phyloP scores from a whole-genome alignment of 2,888 invertebrate genomes.

The Brachypalpus laphriformis region DNA sequence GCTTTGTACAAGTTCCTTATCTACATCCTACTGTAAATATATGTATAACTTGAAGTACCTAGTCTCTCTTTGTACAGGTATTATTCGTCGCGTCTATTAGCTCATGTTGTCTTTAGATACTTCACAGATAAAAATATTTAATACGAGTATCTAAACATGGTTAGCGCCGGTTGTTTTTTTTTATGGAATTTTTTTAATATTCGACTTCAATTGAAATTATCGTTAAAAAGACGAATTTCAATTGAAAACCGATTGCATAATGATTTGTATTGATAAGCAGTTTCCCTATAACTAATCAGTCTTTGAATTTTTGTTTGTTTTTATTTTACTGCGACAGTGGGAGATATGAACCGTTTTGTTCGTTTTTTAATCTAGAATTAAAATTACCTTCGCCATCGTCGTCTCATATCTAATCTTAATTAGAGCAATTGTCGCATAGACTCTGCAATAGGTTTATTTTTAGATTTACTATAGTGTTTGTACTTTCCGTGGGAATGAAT shows the following conservation, averaged over 20 bases:
- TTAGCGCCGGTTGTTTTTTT: not conserved
- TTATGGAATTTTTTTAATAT: too few relatives aligned
- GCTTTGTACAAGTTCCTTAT: constrained; percentile 24
- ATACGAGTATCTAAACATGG: not conserved
- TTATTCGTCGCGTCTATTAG: not conserved
- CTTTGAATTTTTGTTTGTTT: not conserved
- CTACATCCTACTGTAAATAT: constrained; percentile 45
- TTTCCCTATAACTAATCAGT: not conserved
- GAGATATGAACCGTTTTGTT: constrained; percentile 14
- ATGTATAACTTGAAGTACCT: constrained; percentile 38
- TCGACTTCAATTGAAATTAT: too few relatives aligned
- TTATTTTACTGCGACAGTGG: not conserved
- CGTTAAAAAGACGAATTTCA: not conserved
- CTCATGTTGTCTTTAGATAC: constrained; percentile 2
- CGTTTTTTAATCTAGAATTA: constrained; percentile 12
- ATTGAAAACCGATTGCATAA: constrained; percentile 13
- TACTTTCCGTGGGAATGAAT: not conserved
- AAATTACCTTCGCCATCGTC: not conserved
- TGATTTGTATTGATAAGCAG: not conserved
- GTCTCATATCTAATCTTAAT: constrained; percentile 28
- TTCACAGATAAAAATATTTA: constrained; percentile 38
- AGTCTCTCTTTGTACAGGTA: constrained; percentile 10
- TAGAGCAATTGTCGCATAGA: not conserved
- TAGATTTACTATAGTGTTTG: not conserved
- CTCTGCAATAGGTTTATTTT: not conserved